Evolutionary conservation across 2,888 invertebrate genomes (phyloP).

Genomic region (Taenaris catops): DNA sequence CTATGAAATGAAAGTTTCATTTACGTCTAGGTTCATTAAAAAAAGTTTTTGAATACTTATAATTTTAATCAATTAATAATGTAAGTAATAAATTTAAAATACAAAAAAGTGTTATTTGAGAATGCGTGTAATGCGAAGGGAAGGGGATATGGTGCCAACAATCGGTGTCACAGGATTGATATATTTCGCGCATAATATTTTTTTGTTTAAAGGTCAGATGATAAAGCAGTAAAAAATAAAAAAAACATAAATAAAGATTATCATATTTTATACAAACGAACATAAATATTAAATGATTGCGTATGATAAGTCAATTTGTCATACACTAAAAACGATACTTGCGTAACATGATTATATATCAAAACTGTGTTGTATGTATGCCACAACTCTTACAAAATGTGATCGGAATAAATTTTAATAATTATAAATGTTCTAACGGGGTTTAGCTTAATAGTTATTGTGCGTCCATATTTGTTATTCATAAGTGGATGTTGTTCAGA

Average conservation of each 20-base stretch:
- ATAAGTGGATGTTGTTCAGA: slow-evolving; percentile 30
- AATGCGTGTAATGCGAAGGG: no score
- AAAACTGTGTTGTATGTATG: slow-evolving; percentile 27
- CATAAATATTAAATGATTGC: background rate
- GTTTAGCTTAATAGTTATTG: slow-evolving; percentile 24
- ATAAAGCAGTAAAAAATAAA: no score
- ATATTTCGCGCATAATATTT: no score
- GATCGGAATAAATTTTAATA: slow-evolving; percentile 53
- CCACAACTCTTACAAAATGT: slow-evolving; percentile 51
- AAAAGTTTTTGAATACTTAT: no score
- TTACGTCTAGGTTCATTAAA: no score
- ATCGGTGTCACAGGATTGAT: no score
- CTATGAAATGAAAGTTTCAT: no score
- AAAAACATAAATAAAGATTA: background rate
- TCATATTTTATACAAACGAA: background rate
- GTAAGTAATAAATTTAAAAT: no score
- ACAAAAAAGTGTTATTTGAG: no score
- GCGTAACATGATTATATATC: slow-evolving; percentile 8
- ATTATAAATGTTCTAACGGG: slow-evolving; percentile 37
- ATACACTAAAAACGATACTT: slow-evolving; percentile 11
- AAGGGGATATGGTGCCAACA: no score
- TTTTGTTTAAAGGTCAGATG: no score
- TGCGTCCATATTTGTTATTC: slow-evolving; percentile 28
- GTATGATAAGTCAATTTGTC: slow-evolving; percentile 4
- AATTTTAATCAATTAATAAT: no score